These are phyloP conservation scores for Stegana nigrithorax DNA, from an alignment of 2,888 invertebrate genomes.

Conservation along the genomic window DNA sequence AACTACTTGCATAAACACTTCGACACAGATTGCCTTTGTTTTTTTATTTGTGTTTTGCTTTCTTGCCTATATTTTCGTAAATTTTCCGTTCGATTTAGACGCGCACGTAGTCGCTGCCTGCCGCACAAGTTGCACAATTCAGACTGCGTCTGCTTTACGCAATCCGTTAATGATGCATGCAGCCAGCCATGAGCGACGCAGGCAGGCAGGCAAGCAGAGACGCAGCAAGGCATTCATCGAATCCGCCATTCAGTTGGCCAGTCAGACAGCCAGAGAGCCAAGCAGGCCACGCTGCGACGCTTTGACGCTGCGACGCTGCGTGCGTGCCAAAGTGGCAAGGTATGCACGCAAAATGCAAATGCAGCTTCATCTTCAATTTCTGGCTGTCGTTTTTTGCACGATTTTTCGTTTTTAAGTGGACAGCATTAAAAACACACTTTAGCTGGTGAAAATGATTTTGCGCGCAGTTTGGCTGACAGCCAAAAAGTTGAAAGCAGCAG, in stretches of 20 bases:
- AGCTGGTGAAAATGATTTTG: neutral
- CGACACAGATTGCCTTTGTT: neutral
- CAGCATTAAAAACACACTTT: slow-evolving; percentile 19
- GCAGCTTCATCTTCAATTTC: too few relatives aligned
- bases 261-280: too few relatives aligned
- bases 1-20: slow-evolving; percentile 47
- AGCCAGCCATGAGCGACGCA: too few relatives aligned
- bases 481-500: neutral
- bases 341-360: neutral
- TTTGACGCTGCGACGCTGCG: neutral
- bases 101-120: too few relatives aligned
- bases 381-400: slow-evolving; percentile 1
- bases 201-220: too few relatives aligned
- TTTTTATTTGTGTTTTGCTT: too few relatives aligned
- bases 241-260: too few relatives aligned
- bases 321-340: slow-evolving; percentile 1
- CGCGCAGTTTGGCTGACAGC: neutral
- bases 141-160: neutral
- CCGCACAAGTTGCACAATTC: slow-evolving; percentile 1
- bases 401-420: slow-evolving; percentile 16
- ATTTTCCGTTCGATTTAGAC: neutral
- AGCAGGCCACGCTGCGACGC: too few relatives aligned
- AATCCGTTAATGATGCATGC: neutral
- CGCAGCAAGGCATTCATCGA: too few relatives aligned
- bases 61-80: neutral